These are phyloP conservation scores for Heliothis virescens DNA, from an alignment of 1,140 invertebrate genomes.

Conservation along the genomic window DNA sequence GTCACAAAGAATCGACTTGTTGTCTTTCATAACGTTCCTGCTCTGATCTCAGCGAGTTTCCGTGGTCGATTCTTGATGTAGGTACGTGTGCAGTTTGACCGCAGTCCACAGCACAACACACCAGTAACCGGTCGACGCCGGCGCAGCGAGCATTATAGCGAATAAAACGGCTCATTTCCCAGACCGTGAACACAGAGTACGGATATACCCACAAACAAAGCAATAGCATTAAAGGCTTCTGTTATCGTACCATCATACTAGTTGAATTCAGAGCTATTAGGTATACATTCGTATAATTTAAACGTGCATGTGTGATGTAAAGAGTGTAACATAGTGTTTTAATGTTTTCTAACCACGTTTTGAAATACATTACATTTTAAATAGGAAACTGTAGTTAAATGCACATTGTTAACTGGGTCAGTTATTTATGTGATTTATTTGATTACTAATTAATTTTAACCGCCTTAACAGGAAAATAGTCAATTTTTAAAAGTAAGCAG, in stretches of 20 bases:
- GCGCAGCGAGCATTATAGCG: conserved; percentile 52
- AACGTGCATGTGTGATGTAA: conserved; percentile 10
- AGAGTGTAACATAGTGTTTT: neutral
- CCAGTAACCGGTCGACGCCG: conserved; percentile 55
- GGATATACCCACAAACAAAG: conserved; percentile 15
- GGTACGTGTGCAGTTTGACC: conserved; percentile 43
- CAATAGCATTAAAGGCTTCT: conserved; percentile 19
- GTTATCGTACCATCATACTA: conserved; percentile 11
- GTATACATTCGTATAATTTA: neutral
- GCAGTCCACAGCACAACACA: conserved; percentile 33
- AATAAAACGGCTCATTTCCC: conserved; percentile 55
- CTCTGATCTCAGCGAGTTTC: conserved; percentile 17
- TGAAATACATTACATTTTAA: neutral
- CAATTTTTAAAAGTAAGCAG: neutral
- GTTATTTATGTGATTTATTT: conserved; percentile 20
- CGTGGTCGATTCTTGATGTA: conserved; percentile 21
- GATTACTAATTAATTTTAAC: neutral
- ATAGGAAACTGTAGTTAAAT: conserved; percentile 36
- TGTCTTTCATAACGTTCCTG: conserved; percentile 20
- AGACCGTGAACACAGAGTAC: conserved; percentile 39
- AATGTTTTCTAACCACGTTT: conserved; percentile 1
- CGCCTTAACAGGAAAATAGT: neutral
- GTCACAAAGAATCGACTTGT: conserved; percentile 32
- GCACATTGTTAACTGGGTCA: conserved; percentile 21
- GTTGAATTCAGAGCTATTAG: neutral